These are phyloP conservation scores for Microcebus murinus DNA, from an alignment of 2,113 vertebrate genomes.

Conservation along the genomic window DNA sequence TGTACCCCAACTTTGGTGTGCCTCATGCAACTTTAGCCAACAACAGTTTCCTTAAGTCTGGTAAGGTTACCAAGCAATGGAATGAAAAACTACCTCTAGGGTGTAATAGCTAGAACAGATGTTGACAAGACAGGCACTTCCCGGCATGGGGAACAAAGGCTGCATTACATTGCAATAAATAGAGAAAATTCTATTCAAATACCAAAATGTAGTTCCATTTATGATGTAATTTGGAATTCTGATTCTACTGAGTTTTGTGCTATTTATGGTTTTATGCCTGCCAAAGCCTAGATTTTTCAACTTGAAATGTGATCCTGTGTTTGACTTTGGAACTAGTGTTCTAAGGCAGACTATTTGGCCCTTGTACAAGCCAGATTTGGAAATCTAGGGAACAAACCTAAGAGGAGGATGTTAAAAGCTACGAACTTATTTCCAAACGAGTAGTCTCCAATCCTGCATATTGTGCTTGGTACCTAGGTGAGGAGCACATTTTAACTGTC, in stretches of 20 bases:
- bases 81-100: constrained; percentile 89
- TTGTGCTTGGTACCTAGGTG: constrained; percentile 91
- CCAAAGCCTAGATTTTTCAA: constrained; percentile 91
- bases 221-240: constrained; percentile 91
- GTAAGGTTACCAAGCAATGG: constrained; percentile 88
- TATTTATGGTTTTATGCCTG: constrained; percentile 94
- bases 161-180: constrained; percentile 87
- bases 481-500: constrained; percentile 89
- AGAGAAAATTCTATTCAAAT: constrained; percentile 90
- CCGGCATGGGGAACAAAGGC: constrained; percentile 90
- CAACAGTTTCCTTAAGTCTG: constrained; percentile 92
- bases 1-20: constrained; percentile 89
- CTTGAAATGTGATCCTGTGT: constrained; percentile 90
- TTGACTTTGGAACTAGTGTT: constrained; percentile 91
- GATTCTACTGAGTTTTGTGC: constrained; percentile 89
- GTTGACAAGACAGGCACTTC: constrained; percentile 91
- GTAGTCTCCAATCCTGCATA: constrained; percentile 87
- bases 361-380: constrained; percentile 90
- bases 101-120: constrained; percentile 88
- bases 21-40: constrained; percentile 88
- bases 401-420: constrained; percentile 91
- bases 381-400: constrained; percentile 92
- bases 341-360: constrained; percentile 90
- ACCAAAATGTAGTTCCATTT: constrained; percentile 90
- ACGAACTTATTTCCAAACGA: constrained; percentile 90